phyloP scores from a whole-genome alignment of 2,113 vertebrate species.

The Rhynchopsitta pachyrhyncha region DNA sequence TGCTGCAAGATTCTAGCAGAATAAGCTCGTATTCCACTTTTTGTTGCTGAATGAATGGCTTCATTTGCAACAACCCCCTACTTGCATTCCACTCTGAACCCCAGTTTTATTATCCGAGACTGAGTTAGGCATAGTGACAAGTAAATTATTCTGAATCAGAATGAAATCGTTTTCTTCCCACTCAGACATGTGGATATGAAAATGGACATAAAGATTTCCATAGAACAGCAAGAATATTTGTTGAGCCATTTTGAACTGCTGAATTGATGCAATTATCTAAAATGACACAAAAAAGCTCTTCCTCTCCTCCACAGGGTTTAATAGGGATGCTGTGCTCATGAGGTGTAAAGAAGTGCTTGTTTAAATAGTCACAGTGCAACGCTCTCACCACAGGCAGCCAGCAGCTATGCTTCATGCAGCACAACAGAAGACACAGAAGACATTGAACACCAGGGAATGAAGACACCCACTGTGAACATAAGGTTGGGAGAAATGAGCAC shows the following conservation, averaged over 20 bases:
- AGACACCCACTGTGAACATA: accelerated
- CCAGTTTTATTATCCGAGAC: background rate
- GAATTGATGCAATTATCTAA: slow-evolving; percentile 10
- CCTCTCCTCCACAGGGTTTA: background rate
- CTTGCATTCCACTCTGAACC: background rate
- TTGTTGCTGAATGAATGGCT: background rate
- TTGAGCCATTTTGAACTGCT: background rate
- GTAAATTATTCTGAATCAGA: slow-evolving; percentile 30
- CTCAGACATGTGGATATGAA: background rate
- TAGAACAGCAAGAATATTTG: background rate
- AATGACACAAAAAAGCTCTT: background rate
- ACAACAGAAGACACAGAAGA: background rate
- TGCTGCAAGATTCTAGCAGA: background rate
- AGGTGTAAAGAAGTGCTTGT: accelerated
- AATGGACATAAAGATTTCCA: slow-evolving; percentile 8
- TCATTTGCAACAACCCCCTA: slow-evolving; percentile 29
- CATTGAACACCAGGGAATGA: accelerated
- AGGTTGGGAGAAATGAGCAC: background rate
- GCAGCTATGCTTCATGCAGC: accelerated
- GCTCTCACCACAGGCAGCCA: background rate
- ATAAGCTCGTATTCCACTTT: background rate
- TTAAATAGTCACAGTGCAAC: background rate
- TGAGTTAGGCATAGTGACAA: background rate
- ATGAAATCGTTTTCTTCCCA: background rate
- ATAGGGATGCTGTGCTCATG: background rate